Conservation (phyloP, 2,888 invertebrate genomes). For the Drosophila colorata region DNA sequence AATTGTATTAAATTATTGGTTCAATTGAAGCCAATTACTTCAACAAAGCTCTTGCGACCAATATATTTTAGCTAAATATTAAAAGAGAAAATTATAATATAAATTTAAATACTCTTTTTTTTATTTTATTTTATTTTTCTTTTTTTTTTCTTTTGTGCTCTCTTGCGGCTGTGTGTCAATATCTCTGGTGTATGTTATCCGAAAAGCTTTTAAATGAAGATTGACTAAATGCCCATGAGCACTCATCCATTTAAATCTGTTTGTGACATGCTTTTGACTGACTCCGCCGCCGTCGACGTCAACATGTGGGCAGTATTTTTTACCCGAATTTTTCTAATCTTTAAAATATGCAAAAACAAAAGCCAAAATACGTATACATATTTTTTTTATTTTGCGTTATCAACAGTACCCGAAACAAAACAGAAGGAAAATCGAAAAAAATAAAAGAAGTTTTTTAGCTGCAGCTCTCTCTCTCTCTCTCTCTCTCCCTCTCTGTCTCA, state of each 20-base stretch:
- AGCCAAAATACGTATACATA: slow-evolving; percentile 1
- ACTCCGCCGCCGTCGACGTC: slow-evolving; percentile 6
- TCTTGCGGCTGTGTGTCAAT: not conserved
- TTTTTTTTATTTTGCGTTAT: slow-evolving; percentile 22
- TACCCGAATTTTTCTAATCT: slow-evolving; percentile 47
- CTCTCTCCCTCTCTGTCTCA: slow-evolving; percentile 4
- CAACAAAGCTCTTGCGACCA: too few relatives aligned
- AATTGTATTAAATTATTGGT: too few relatives aligned
- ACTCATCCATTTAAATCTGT: slow-evolving; percentile 36
- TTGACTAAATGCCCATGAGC: slow-evolving; percentile 26
- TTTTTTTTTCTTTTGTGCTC: too few relatives aligned
- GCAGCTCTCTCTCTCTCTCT: slow-evolving; percentile 16
- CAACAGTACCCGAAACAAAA: slow-evolving; percentile 14
- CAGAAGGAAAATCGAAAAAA: not conserved
- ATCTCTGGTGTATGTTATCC: not conserved
- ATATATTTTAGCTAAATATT: too few relatives aligned
- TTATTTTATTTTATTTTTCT: too few relatives aligned
- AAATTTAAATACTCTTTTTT: too few relatives aligned
- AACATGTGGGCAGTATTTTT: slow-evolving; percentile 35
- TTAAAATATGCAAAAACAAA: slow-evolving; percentile 56
- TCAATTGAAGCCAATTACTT: too few relatives aligned
- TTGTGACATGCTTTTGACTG: slow-evolving; percentile 24
- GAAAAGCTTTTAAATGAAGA: not conserved
- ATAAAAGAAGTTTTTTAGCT: slow-evolving; percentile 29
- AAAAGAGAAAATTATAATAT: too few relatives aligned